Evolutionary conservation across 2,113 vertebrate genomes (phyloP), one percentile per base, ranked within the genome.

Genomic region (Oreotrochilus melanogaster): DNA sequence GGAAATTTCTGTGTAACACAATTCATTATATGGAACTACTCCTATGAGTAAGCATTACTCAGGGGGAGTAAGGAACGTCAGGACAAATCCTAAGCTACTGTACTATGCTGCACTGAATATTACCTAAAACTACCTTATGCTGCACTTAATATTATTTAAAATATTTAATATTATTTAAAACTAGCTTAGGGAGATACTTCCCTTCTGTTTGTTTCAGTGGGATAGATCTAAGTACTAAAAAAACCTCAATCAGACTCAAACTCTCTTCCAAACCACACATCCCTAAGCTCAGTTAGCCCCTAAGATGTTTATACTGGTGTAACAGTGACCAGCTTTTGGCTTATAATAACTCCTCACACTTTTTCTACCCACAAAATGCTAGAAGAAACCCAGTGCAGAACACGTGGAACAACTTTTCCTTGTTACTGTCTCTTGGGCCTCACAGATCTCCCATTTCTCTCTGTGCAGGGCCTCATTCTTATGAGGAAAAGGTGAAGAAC

Each of bases 41-140:
- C 83, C 74, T 89, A 54, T 95, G 93, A 97, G 93, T 97, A 95
- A 96, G 92, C 47, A 75, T 97, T 97, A 95, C 92, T 97, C 96
- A 96, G 89, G 65, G 28, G 53, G 23, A 80, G 31, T 86, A 62
- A 86, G 81, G 64, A 95, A 65, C 0, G 0, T 61, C 76, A 70
- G 78, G 74, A 79, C 54, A 85, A 81, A 85, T 74, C 30, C 78
- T 72, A 61, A 51, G 42, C n/a, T 86, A 18, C 43, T 84, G 10
- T 72, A 18, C 71, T 82, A 50, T 60, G 45, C 43, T 82, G 48
- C 21, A 64, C 23, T 74, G 47, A 62, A 72, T 83, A 79, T 60
- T 54, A 39, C 28, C 80, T 72, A 60, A 65, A 91, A 67, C 31
- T 69, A 22, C 50, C 25, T 88, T 75, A 35, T 0, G 0, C 57